Percentiles rank a stretch among this genome's conserved stretches.
Conservation (phyloP, 2,113 vertebrate species). For the Rissa tridactyla region DNA sequence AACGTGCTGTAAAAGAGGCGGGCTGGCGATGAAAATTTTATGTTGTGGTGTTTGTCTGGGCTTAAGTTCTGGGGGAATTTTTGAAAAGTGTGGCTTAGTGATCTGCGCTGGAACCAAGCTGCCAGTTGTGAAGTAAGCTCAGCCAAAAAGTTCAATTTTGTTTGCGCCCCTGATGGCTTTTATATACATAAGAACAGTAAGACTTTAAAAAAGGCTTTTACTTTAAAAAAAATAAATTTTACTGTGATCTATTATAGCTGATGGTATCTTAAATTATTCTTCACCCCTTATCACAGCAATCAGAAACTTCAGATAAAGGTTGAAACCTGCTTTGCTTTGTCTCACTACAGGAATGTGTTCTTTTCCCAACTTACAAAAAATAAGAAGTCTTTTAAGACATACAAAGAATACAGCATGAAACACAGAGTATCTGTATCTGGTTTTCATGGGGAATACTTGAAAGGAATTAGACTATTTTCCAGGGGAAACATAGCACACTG, state of each 20-base stretch:
- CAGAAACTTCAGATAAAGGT: neutral
- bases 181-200: neutral
- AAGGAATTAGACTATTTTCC: conserved; percentile 60
- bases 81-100: neutral
- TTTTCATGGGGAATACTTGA: conserved; percentile 13
- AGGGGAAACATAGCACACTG: conserved; percentile 10
- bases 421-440: conserved; percentile 11
- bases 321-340: neutral
- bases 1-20: neutral
- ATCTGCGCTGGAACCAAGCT: neutral
- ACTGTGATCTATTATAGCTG: conserved; percentile 32
- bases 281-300: neutral
- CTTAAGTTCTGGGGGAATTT: neutral
- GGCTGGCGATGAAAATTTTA: neutral
- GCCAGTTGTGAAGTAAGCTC: neutral
- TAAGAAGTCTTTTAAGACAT: neutral
- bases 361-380: neutral
- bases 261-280: conserved; percentile 37
- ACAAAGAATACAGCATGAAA: neutral
- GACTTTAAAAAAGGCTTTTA: neutral
- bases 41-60: neutral
- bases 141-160: neutral
- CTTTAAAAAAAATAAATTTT: neutral
- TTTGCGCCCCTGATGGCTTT: neutral
- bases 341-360: neutral